These are phyloP conservation scores for Zeus faber DNA, from an alignment of 2,113 vertebrate species.

Conservation along the genomic window DNA sequence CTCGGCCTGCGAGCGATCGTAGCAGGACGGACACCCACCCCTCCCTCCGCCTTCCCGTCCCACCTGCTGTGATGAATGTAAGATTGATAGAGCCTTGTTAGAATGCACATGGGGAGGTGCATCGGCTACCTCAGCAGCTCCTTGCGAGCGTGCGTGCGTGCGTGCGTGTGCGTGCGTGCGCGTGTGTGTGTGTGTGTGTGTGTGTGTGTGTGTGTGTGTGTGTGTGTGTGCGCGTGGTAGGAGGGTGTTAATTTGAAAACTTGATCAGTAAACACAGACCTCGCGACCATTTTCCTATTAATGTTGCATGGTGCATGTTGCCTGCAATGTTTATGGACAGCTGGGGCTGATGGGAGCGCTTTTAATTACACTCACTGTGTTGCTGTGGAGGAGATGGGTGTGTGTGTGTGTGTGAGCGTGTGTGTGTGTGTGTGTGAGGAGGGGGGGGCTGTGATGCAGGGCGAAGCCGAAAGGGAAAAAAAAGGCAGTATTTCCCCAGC, in stretches of 20 bases:
- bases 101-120: too few species aligned
- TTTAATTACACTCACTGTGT: conserved; percentile 66
- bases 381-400: conserved; percentile 28
- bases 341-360: conserved; percentile 42
- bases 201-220: neutral
- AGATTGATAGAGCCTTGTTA: too few species aligned
- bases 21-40: too few species aligned
- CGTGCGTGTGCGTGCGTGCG: neutral
- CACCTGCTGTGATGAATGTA: too few species aligned
- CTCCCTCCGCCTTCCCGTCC: too few species aligned
- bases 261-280: conserved; percentile 57
- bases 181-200: conserved; percentile 1
- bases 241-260: conserved; percentile 75
- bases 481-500: conserved; percentile 8
- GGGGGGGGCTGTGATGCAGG: neutral
- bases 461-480: too few species aligned
- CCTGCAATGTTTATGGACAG: conserved; percentile 55
- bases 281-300: conserved; percentile 73
- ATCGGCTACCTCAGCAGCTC: too few species aligned
- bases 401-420: conserved; percentile 1
- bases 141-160: conserved; percentile 3
- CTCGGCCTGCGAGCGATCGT: too few species aligned
- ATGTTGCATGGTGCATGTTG: conserved; percentile 52
- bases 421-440: conserved; percentile 2
- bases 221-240: neutral